Percentiles rank a stretch among this genome's conserved stretches.
phyloP scores from a whole-genome alignment of 2,888 invertebrate genomes.

The Athalia circularis region DNA sequence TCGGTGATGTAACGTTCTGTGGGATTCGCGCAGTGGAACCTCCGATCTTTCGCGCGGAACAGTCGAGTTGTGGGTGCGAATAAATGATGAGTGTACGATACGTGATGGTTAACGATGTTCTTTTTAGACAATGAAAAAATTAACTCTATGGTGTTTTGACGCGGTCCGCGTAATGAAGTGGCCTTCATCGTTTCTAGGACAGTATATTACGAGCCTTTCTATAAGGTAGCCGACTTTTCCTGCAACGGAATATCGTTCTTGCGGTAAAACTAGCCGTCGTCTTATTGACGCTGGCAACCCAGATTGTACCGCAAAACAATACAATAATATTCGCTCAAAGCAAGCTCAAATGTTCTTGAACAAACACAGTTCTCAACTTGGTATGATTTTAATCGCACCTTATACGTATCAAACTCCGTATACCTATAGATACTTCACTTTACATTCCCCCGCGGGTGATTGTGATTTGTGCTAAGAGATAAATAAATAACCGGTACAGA shows the following conservation, averaged over 20 bases:
- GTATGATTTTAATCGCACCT: too few species aligned
- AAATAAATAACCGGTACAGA: not conserved
- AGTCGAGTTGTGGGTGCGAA: conserved; percentile 20
- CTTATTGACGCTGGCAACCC: conserved; percentile 23
- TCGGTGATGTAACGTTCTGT: too few species aligned
- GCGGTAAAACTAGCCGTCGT: conserved; percentile 1
- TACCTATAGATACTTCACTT: too few species aligned
- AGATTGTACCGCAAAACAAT: not conserved
- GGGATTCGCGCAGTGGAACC: not conserved
- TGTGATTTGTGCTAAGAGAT: not conserved
- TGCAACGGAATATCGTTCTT: conserved; percentile 34
- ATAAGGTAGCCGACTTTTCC: conserved; percentile 39
- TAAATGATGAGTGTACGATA: conserved; percentile 2
- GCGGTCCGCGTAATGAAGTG: conserved; percentile 22
- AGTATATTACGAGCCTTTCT: conserved; percentile 37
- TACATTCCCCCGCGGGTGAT: too few species aligned
- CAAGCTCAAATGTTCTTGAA: too few species aligned
- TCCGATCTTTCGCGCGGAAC: not conserved
- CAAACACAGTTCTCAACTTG: too few species aligned
- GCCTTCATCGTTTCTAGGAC: conserved; percentile 43
- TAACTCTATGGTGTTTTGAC: conserved; percentile 34
- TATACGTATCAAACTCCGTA: too few species aligned
- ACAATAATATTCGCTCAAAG: not conserved
- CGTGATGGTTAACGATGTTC: not conserved
- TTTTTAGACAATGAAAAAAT: conserved; percentile 36